Conservation (phyloP, 92 coral and sea anemone genomes). For the Meandrina meandrites region DNA sequence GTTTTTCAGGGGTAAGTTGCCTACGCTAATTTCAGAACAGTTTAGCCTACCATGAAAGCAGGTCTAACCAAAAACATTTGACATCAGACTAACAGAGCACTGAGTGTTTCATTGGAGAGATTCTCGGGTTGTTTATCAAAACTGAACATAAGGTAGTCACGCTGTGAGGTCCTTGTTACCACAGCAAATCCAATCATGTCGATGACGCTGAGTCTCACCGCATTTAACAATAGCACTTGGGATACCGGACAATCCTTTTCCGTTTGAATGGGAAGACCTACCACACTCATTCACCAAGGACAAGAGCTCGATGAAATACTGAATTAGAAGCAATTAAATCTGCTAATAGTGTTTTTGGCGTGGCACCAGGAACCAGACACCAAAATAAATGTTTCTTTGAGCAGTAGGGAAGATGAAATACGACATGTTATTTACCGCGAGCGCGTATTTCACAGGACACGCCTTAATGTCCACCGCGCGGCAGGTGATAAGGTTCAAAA, state of each 20-base stretch:
- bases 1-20: too few species aligned
- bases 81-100: background rate
- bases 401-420: too few species aligned
- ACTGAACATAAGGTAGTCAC: background rate
- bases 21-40: too few species aligned
- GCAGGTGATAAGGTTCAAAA: background rate
- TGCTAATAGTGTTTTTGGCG: background rate
- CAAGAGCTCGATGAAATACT: background rate
- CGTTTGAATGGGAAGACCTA: constrained; percentile 25
- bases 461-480: too few species aligned
- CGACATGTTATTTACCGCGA: too few species aligned
- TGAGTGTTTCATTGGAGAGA: background rate
- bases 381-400: background rate
- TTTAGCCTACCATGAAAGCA: too few species aligned
- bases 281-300: constrained; percentile 1
- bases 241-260: constrained; percentile 24
- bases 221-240: constrained; percentile 29
- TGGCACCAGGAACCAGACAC: constrained; percentile 7
- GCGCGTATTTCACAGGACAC: background rate
- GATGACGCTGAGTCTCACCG: constrained; percentile 14
- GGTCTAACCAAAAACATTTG: too few species aligned
- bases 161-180: constrained; percentile 11
- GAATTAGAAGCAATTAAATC: background rate
- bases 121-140: background rate
- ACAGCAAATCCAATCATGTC: constrained; percentile 9